Base-by-base conservation (phyloP, 2,113 vertebrate genomes). In the Clupea harengus region DNA sequence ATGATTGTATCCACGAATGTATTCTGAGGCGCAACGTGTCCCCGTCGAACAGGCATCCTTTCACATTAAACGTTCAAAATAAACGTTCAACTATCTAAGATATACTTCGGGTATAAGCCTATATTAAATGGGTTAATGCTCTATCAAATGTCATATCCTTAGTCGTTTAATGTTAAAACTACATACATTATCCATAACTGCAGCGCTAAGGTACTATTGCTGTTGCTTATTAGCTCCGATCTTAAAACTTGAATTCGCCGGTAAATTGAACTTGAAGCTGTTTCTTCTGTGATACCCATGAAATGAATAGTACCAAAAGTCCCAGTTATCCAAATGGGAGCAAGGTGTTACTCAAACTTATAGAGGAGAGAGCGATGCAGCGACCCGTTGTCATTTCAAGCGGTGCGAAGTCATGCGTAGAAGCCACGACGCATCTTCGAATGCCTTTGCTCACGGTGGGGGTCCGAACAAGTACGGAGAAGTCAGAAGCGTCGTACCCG, bases 1-100 rank as follows among this genome's bases (percentile, higher is more conserved):
- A 98, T 98, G 94, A 98, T 98, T 82, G 96, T 98, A 89, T 97
- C 97, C 95, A 97, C 91, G 90, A 97, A 98, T 78, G 96, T 98
- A 93, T 97, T 98, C 89, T 96, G 97, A 15, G 96, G 97, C 11
- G 97, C 97, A 86, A 98, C 96, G 88, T 97, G 97, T 86, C 97
- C 97, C 83, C 97, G 91, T 83, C 97, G 94, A n/a, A 98, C 96
- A 17, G 97, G 97, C 97, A 97, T 97, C 64, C 64, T 72, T 72
- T 32, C 64, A 9, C 64, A 46, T n/a, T 80, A 25, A 54, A 54
- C 28, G 52, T 54, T 54, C 4, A 60, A 60, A 60, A 60, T 18
- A 22, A 60, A 60, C 82, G 20, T 32, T 39, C 22, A 78, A 49
- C 67, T 83, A 13, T 46, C 60, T 83, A 60, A 60, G 54, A 4